Percentiles rank a stretch among this genome's conserved stretches.
phyloP scores from a whole-genome alignment of 1,140 invertebrate species.

The Drosophila melanica region DNA sequence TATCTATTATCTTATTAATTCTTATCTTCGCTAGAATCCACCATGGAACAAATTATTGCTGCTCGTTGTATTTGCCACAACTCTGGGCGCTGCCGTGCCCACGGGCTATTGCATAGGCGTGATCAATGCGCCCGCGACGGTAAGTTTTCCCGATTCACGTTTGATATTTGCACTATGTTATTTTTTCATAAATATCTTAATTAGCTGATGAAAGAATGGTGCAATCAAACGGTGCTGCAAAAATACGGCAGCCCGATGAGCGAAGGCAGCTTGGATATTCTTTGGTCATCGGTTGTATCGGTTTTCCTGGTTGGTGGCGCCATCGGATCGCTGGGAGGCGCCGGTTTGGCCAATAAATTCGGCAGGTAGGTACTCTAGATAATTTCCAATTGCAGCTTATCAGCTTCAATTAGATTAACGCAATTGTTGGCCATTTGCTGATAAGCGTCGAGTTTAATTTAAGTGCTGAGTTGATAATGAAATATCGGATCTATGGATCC shows the following conservation, averaged over 20 bases:
- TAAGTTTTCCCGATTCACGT: slow-evolving; percentile 81
- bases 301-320: slow-evolving; percentile 92
- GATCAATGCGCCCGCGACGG: slow-evolving; percentile 92
- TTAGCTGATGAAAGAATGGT: slow-evolving; percentile 90
- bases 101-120: slow-evolving; percentile 96
- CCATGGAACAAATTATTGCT: slow-evolving; percentile 69
- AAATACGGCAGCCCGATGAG: slow-evolving; percentile 86
- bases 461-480: background rate
- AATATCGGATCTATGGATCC: no score
- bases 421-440: slow-evolving; percentile 2
- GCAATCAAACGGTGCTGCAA: slow-evolving; percentile 87
- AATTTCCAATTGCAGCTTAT: slow-evolving; percentile 15
- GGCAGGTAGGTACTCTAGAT: slow-evolving; percentile 86
- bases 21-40: slow-evolving; percentile 43
- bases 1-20: background rate
- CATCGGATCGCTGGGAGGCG: slow-evolving; percentile 89
- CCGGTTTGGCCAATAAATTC: slow-evolving; percentile 88
- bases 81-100: slow-evolving; percentile 92
- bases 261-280: slow-evolving; percentile 86
- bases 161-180: background rate
- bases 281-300: slow-evolving; percentile 93
- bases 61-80: slow-evolving; percentile 85
- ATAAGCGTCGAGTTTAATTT: slow-evolving; percentile 7
- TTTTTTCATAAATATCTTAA: background rate
- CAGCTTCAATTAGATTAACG: slow-evolving; percentile 5